Evolutionary conservation across 92 coral and sea anemone species (phyloP), one percentile per base, ranked within the genome.

Genomic region (Epizoanthus ramosus): DNA sequence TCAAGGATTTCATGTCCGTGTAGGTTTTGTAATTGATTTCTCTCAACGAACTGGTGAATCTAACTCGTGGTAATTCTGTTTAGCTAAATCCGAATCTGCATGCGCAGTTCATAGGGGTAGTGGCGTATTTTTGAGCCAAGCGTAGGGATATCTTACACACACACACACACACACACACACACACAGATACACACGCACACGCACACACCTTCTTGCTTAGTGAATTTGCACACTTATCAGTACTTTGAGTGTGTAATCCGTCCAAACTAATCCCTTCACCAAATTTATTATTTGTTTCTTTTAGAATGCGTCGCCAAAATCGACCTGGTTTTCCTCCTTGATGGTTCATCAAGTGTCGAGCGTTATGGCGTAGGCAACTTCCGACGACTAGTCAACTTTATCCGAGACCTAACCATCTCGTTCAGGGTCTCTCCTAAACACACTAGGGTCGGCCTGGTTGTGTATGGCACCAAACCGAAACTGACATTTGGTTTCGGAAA

Each of bases 301-400:
- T 9, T 15, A 93, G 98, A 94, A 33, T 93, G 98, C 77, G 61
- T 86, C 31, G 84, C 98, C 39, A 87, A 88, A 16, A 80, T 94
- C 77, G 99, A 97, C 39, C 79, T 97, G 59, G 94, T 87, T 18
- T 92, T 97, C 82, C 74, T 97, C 54, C 53, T 97, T 68, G 99
- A 94, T 69, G 93, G 98, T 52, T 92, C 99, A 2, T 85, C 89
- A 21, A 97, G 97, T 81, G 91, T 94, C 16, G 94, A 90, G 77
- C 81, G 92, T 28, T 88, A 93, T 79, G 98, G 97, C 50, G 80
- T 88, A 31, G 98, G 98, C 14, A 92, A 97, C 83, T 97, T 92
- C 80, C 80, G 90, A 28, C 89, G 95, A 18, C 83, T 92, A 80
- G 31, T 97, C 33, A 79, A 66, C 60, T 95, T 97, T 86, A 86